These are phyloP conservation scores for Phoxinus phoxinus DNA, from an alignment of 2,113 vertebrate genomes.

Conservation along the genomic window DNA sequence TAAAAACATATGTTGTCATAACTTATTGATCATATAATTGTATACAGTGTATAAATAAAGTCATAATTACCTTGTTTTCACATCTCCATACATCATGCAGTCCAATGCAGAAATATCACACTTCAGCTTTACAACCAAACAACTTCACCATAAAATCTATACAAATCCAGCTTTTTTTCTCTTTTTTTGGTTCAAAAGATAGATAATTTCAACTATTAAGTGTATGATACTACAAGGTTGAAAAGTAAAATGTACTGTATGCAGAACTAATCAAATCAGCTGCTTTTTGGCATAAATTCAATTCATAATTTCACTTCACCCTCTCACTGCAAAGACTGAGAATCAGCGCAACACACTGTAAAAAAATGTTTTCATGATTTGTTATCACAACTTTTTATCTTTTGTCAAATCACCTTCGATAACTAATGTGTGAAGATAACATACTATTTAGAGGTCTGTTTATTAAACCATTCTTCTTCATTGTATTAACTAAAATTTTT, in stretches of 20 bases:
- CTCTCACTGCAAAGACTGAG: constrained; percentile 17
- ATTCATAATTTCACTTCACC: constrained; percentile 35
- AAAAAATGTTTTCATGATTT: too few relatives aligned
- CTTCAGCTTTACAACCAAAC: background rate
- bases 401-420: too few relatives aligned
- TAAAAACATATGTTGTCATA: too few relatives aligned
- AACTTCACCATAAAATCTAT: background rate
- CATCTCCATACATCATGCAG: background rate
- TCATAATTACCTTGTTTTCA: background rate
- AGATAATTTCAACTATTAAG: too few relatives aligned
- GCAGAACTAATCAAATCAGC: background rate
- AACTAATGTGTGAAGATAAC: too few relatives aligned
- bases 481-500: too few relatives aligned
- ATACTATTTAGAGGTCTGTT: too few relatives aligned
- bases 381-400: too few relatives aligned
- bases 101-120: background rate
- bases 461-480: too few relatives aligned
- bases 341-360: constrained; percentile 33
- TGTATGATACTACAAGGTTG: background rate
- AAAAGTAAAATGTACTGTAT: background rate
- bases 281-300: background rate
- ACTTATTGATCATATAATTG: too few relatives aligned
- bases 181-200: too few relatives aligned
- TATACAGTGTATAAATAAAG: background rate
- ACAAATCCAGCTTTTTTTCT: too few relatives aligned